phyloP scores from a whole-genome alignment of 1,140 invertebrate genomes.

The Pseudomyrmex cubaensis region DNA sequence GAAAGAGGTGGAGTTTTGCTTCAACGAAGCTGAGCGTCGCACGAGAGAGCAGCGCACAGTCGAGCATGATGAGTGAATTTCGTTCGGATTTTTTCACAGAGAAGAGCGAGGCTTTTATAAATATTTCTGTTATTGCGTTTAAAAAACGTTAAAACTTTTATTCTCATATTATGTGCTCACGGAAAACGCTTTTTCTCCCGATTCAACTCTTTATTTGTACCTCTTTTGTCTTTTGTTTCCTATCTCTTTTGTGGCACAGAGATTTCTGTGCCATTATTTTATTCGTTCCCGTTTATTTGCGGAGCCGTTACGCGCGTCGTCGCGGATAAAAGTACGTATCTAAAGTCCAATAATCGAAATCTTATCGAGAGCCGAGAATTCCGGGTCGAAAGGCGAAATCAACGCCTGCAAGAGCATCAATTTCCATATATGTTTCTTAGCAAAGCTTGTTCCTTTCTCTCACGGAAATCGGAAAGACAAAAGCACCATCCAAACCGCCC shows the following conservation, averaged over 20 bases:
- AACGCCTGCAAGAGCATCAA: background rate
- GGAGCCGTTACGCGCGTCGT: no score
- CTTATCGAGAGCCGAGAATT: background rate
- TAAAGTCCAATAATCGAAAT: background rate
- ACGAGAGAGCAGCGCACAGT: background rate
- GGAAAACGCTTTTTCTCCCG: no score
- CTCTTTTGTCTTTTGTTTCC: background rate
- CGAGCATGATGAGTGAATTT: background rate
- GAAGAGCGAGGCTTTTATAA: conserved; percentile 4
- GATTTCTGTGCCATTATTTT: background rate
- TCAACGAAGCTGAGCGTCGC: background rate
- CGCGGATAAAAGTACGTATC: background rate
- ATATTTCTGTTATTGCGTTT: conserved; percentile 2
- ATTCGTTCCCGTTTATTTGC: background rate
- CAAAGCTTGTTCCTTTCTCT: background rate
- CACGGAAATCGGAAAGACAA: background rate
- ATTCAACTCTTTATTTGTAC: no score
- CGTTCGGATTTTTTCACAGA: background rate
- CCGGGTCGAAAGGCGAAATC: background rate
- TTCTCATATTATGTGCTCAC: no score
- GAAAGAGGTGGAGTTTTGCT: conserved; percentile 29
- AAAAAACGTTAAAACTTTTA: no score
- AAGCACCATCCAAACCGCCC: background rate
- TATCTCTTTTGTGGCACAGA: background rate
- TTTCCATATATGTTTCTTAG: background rate